Conservation (phyloP, 2,888 invertebrate genomes). For the Cotesia congregata region DNA sequence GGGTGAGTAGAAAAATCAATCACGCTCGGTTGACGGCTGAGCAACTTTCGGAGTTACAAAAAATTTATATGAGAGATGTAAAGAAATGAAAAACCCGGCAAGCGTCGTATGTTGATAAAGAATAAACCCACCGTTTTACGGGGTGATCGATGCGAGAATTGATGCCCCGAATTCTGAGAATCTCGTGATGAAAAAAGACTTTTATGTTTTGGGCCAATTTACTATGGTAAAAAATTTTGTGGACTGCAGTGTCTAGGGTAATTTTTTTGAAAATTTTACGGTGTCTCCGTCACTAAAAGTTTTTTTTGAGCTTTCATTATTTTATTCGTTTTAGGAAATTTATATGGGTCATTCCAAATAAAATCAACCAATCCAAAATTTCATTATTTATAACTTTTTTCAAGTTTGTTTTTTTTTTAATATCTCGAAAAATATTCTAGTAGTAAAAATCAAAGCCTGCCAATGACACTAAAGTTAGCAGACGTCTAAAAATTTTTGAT, state of each 20-base stretch:
- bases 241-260: background rate
- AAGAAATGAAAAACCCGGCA: conserved; percentile 47
- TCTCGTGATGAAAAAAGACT: background rate
- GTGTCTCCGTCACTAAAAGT: too few relatives aligned
- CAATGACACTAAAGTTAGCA: too few relatives aligned
- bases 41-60: conserved; percentile 45
- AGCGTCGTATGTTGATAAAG: conserved; percentile 54
- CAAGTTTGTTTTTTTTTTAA: too few relatives aligned
- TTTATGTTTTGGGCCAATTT: background rate
- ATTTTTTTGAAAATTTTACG: background rate
- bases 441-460: too few relatives aligned
- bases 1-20: conserved; percentile 62
- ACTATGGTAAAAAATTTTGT: background rate
- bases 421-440: too few relatives aligned
- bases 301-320: too few relatives aligned
- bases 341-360: too few relatives aligned
- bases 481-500: too few relatives aligned
- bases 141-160: conserved; percentile 52
- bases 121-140: conserved; percentile 52
- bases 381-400: too few relatives aligned
- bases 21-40: conserved; percentile 60
- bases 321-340: too few relatives aligned
- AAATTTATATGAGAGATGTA: conserved; percentile 29
- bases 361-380: too few relatives aligned
- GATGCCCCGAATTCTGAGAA: conserved; percentile 12